phyloP scores from a whole-genome alignment of 2,888 invertebrate genomes.

The Troides aeacus region DNA sequence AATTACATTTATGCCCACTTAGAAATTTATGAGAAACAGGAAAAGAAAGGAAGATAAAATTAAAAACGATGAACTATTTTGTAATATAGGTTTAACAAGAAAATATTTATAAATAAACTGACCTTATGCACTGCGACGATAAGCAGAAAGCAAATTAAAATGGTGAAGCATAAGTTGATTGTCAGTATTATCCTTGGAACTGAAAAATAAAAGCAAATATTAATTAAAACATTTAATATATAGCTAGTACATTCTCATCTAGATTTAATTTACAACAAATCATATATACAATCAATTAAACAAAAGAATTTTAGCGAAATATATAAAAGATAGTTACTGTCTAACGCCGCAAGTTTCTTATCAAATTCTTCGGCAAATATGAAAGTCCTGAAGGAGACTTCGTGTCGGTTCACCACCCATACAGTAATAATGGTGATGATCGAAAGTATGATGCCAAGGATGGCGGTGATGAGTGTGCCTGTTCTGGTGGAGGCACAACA shows the following conservation, averaged over 20 bases:
- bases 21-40: neutral
- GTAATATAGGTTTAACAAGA: neutral
- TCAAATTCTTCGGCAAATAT: constrained; percentile 83
- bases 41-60: too few relatives aligned
- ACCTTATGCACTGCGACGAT: constrained; percentile 88
- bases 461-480: constrained; percentile 86
- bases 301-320: constrained; percentile 6
- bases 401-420: constrained; percentile 77
- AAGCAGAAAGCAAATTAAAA: constrained; percentile 88
- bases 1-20: neutral
- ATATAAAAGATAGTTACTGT: constrained; percentile 70
- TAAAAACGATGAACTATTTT: neutral
- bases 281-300: too few relatives aligned
- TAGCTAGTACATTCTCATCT: too few relatives aligned
- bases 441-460: constrained; percentile 87
- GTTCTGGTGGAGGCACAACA: constrained; percentile 85
- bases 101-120: constrained; percentile 40
- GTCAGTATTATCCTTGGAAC: constrained; percentile 88
- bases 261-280: too few relatives aligned
- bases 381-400: constrained; percentile 87
- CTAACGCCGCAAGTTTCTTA: constrained; percentile 80
- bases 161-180: constrained; percentile 90
- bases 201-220: constrained; percentile 55
- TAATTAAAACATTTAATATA: neutral
- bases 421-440: constrained; percentile 84